phyloP scores from a whole-genome alignment of 2,797 vertebrate genomes.

The Varecia variegata region DNA sequence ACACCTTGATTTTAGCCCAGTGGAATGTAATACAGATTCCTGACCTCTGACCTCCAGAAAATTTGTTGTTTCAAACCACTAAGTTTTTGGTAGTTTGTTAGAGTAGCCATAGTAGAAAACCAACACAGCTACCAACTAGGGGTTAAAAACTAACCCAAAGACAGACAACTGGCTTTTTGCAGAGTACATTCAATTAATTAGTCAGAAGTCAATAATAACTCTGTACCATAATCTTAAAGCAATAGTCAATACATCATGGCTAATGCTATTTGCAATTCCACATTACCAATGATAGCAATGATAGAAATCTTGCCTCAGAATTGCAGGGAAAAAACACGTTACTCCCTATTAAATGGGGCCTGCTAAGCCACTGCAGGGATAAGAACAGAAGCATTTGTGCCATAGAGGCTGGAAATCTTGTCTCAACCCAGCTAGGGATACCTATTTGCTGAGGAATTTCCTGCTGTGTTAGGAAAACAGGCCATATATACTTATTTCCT shows the following conservation, averaged over 20 bases:
- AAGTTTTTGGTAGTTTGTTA: constrained; percentile 35
- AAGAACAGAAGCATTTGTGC: constrained; percentile 47
- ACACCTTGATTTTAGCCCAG: constrained; percentile 29
- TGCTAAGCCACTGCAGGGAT: constrained; percentile 10
- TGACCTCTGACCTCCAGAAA: constrained; percentile 13
- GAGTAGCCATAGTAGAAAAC: constrained; percentile 43
- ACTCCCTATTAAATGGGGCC: constrained; percentile 22
- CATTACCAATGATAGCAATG: neutral
- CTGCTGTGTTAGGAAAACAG: constrained; percentile 20
- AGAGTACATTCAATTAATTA: constrained; percentile 40
- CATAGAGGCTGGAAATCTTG: neutral
- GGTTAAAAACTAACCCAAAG: constrained; percentile 46
- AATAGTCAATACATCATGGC: neutral
- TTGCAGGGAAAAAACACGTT: neutral
- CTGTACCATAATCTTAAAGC: neutral
- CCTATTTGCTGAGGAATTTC: constrained; percentile 30
- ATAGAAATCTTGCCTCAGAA: constrained; percentile 41
- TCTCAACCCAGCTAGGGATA: constrained; percentile 23
- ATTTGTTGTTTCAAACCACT: constrained; percentile 37
- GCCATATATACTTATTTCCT: constrained; percentile 1
- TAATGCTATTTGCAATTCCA: constrained; percentile 21
- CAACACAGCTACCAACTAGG: neutral
- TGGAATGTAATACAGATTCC: neutral
- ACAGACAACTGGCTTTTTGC: neutral
- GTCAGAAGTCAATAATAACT: constrained; percentile 22